These are phyloP conservation scores for Drosophila busckii DNA, from an alignment of 1,140 invertebrate species.

Conservation along the genomic window DNA sequence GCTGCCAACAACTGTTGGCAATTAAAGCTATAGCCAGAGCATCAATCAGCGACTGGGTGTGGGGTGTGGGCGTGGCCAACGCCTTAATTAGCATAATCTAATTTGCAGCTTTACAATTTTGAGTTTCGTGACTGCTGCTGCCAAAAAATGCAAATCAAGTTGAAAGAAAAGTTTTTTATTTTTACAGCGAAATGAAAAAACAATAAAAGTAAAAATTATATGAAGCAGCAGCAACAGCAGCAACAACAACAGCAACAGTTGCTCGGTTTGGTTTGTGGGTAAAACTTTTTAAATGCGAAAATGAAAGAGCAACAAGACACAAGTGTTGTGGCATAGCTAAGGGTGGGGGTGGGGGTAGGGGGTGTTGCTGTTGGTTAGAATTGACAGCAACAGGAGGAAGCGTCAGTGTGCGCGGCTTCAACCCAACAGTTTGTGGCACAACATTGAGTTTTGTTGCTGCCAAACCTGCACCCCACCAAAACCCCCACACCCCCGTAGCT, in stretches of 20 bases:
- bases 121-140: conserved; percentile 22
- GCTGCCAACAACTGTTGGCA: conserved; percentile 37
- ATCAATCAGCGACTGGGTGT: conserved; percentile 46
- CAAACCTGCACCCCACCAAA: too few relatives aligned
- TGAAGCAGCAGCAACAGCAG: conserved; percentile 10
- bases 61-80: background rate
- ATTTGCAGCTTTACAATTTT: conserved; percentile 65
- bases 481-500: too few relatives aligned
- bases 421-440: conserved; percentile 65
- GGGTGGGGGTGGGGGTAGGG: background rate
- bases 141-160: conserved; percentile 74
- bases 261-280: conserved; percentile 45
- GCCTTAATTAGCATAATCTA: conserved; percentile 78
- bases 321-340: conserved; percentile 6
- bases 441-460: conserved; percentile 51
- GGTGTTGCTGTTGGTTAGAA: conserved; percentile 30
- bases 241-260: background rate
- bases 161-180: conserved; percentile 71
- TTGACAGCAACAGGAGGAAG: conserved; percentile 65
- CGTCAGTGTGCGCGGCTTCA: conserved; percentile 32
- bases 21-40: conserved; percentile 41
- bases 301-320: conserved; percentile 76
- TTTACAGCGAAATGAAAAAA: conserved; percentile 77
- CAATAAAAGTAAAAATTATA: conserved; percentile 57
- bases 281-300: conserved; percentile 70